Conservation (phyloP, 1,140 invertebrate species). For the Ceratina calcarata region DNA sequence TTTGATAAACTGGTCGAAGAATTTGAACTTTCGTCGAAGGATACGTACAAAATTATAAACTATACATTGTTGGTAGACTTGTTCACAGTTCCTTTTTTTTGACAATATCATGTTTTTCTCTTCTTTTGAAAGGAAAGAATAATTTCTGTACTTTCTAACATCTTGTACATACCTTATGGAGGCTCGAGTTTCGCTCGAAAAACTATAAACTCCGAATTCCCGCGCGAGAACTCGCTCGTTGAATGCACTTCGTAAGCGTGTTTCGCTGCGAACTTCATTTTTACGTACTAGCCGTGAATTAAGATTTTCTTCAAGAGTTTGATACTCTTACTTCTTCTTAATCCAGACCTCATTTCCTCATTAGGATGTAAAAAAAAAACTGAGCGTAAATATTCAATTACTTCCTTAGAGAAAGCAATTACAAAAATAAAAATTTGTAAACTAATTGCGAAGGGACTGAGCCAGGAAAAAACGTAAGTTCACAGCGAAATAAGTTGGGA, state of each 20-base stretch:
- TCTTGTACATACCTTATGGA: neutral
- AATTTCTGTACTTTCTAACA: neutral
- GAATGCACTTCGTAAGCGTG: neutral
- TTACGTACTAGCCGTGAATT: no score
- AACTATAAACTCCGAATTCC: neutral
- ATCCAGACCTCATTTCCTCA: neutral
- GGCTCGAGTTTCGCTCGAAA: neutral
- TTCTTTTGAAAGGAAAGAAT: neutral
- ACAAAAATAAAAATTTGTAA: neutral
- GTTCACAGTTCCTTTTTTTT: no score
- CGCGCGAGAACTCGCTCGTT: no score
- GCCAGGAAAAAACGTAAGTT: neutral
- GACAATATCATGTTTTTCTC: no score
- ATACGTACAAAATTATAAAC: neutral
- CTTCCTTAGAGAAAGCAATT: neutral
- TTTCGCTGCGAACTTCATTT: slow-evolving; percentile 7
- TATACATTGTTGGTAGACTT: neutral
- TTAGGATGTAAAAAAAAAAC: neutral
- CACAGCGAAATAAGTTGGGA: neutral
- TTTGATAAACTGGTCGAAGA: neutral
- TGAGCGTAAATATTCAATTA: no score
- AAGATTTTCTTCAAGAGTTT: no score
- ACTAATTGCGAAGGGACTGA: neutral
- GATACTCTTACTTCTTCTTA: no score
- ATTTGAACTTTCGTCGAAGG: neutral